A percentile compares a stretch with the other conserved stretches of the same genome.
These are phyloP conservation scores for Protosalanx chinensis DNA, from an alignment of 2,797 vertebrate species.

Conservation along the genomic window DNA sequence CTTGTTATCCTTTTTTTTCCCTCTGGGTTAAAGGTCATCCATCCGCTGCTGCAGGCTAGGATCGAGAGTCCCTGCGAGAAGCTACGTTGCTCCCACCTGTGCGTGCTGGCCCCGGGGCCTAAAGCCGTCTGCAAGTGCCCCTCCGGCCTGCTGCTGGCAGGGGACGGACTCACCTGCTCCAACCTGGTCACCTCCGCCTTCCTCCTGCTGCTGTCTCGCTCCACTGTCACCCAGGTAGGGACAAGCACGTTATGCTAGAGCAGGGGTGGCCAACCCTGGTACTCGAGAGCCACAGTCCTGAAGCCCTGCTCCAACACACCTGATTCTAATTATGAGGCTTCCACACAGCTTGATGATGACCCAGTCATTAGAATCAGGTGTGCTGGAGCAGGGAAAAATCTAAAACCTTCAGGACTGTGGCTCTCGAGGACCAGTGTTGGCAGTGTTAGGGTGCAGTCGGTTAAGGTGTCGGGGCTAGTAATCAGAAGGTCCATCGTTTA, in stretches of 20 bases:
- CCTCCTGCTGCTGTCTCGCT: constrained; percentile 71
- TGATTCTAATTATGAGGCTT: too few species aligned
- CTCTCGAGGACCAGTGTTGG: too few species aligned
- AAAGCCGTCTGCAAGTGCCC: constrained; percentile 82
- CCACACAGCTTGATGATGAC: too few species aligned
- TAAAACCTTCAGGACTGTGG: too few species aligned
- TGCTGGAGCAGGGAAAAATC: too few species aligned
- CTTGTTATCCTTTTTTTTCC: neutral
- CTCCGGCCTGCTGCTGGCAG: constrained; percentile 60
- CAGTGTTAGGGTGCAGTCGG: too few species aligned
- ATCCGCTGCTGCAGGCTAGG: constrained; percentile 72
- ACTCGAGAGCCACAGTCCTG: too few species aligned
- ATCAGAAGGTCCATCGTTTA: too few species aligned
- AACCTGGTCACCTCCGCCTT: constrained; percentile 69
- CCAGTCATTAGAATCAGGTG: too few species aligned
- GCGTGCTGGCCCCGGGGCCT: constrained; percentile 74
- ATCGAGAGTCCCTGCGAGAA: constrained; percentile 69
- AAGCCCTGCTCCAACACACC: too few species aligned
- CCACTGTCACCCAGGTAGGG: constrained; percentile 79
- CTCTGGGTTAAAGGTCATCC: constrained; percentile 75
- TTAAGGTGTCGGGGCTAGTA: too few species aligned
- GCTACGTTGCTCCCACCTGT: constrained; percentile 82
- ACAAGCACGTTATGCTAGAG: neutral
- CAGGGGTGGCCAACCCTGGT: too few species aligned
- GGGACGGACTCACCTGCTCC: constrained; percentile 74